Evolutionary conservation across 2,797 vertebrate species (phyloP).

Genomic region (Poecilia wingei): DNA sequence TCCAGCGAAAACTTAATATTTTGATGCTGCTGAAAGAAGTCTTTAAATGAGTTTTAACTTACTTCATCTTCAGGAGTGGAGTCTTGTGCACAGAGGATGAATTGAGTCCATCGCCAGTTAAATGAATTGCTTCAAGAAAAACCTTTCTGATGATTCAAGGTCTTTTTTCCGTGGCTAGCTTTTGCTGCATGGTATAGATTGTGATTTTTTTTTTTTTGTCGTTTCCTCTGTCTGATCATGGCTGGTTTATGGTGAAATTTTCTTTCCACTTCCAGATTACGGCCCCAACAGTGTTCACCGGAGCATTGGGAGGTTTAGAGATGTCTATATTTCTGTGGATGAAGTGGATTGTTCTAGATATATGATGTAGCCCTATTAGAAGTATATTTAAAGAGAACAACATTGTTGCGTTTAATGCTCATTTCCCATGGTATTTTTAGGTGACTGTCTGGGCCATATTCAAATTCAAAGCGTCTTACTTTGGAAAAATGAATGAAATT

Average conservation of each 20-base stretch:
- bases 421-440: constrained; percentile 5
- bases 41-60: neutral
- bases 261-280: neutral
- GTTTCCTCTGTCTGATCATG: neutral
- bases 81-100: neutral
- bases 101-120: neutral
- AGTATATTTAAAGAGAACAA: neutral
- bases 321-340: neutral
- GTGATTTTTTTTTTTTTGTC: neutral
- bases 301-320: neutral
- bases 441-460: constrained; percentile 84
- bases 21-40: neutral
- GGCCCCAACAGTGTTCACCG: neutral
- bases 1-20: neutral
- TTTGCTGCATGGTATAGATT: neutral
- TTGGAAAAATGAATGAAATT: constrained; percentile 86
- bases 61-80: neutral
- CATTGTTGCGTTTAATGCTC: neutral
- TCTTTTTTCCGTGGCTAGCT: neutral
- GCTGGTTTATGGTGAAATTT: neutral
- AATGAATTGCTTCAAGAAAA: neutral
- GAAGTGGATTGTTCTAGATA: neutral
- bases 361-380: neutral
- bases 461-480: constrained; percentile 85
- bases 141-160: neutral